phyloP scores from a whole-genome alignment of 2,888 invertebrate species.

The Sphinx pinastri region DNA sequence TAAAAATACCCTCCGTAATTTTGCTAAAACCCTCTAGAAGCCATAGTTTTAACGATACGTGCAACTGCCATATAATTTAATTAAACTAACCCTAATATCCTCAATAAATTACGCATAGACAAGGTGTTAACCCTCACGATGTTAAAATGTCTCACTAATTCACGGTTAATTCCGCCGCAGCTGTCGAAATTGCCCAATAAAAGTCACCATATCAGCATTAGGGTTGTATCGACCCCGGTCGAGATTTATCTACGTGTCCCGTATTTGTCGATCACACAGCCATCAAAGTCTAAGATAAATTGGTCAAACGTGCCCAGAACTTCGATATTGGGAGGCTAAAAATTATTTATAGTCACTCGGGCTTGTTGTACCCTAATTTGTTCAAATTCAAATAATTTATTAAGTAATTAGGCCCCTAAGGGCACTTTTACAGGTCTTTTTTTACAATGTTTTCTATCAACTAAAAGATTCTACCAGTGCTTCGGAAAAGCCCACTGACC shows the following conservation, averaged over 20 bases:
- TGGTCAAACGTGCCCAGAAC: constrained; percentile 26
- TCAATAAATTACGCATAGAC: constrained; percentile 44
- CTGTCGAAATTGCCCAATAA: constrained; percentile 55
- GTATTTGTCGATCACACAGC: constrained; percentile 44
- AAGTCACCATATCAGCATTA: constrained; percentile 63
- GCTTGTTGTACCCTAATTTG: not conserved
- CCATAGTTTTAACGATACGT: not conserved
- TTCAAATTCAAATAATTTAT: no score
- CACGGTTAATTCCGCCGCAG: constrained; percentile 54
- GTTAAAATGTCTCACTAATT: constrained; percentile 55
- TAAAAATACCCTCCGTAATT: no score
- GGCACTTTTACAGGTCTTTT: no score
- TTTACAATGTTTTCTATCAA: no score
- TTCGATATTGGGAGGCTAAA: constrained; percentile 27
- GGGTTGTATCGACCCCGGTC: constrained; percentile 55
- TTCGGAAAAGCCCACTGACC: no score
- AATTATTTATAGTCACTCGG: constrained; percentile 11
- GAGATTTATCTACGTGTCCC: constrained; percentile 58
- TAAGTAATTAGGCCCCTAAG: no score
- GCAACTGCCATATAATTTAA: constrained; percentile 5
- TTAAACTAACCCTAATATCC: constrained; percentile 16
- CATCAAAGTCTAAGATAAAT: constrained; percentile 30
- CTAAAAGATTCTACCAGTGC: no score
- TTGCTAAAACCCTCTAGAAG: not conserved
- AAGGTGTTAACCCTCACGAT: constrained; percentile 41